Evolutionary conservation across 2,797 vertebrate genomes (phyloP), one percentile per base, ranked within the genome.

Genomic region (Onychomys leucogaster): DNA sequence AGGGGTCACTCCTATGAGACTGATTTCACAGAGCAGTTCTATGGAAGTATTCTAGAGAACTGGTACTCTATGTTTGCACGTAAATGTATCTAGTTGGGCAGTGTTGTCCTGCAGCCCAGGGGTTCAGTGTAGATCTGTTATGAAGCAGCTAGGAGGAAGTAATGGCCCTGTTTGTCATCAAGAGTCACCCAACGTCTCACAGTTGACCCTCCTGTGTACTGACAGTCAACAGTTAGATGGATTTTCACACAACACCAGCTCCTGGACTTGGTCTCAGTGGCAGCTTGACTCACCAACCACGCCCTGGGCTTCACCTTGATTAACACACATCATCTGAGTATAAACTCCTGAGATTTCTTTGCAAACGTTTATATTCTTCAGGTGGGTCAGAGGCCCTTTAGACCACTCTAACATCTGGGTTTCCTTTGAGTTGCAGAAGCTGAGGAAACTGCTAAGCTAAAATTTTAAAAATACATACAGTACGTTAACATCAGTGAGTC

Each of bases 341-440:
- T 10, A 78, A 90, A 97, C 97, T 49, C 55, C 52, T n/a, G 65
- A 88, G 81, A 43, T 82, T 80, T 95, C 84, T 77, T 90, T 95
- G 96, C 93, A 96, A 93, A 81, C 23, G 19, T 95, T 97, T 95
- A 95, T 97, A 94, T 88, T 92, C 77, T 81, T 52, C 49, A 52
- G 49, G 49, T 52, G 49, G 49, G 49, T 52, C 69, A 32, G 77
- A 75, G 81, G 59, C 37, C 81, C 37, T 80, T 21, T 49, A 76
- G 63, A 6, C 52, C 34, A 75, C 80, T 16, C 12, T 4, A 17
- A 34, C 25, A 61, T n/a, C 82, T 69, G 19, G 21, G 29, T 91
- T 86, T 17, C 10, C 34, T 91, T 94, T 88, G 89, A 76, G 77
- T 93, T 55, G 92, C 88, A 94, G 43, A 55, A 65, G 94, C 49